These are phyloP conservation scores for Neolamprologus sp. DNA, from an alignment of 2,113 vertebrate species.

Conservation along the genomic window DNA sequence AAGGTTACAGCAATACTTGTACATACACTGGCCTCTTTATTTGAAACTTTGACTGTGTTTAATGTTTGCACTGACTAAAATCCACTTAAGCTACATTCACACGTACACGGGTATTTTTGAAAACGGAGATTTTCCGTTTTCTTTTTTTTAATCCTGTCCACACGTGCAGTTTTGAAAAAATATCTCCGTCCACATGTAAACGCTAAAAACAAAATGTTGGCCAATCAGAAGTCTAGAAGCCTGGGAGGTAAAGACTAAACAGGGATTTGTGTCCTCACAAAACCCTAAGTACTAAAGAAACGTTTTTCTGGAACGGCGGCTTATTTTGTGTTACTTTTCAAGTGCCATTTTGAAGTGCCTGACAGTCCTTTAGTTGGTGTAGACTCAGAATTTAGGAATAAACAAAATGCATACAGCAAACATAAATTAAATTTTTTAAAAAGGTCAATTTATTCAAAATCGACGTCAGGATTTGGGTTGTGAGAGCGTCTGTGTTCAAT, in stretches of 20 bases:
- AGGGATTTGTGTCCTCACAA: neutral
- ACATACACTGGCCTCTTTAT: neutral
- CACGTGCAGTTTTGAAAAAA: neutral
- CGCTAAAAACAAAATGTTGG: neutral
- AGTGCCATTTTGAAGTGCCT: neutral
- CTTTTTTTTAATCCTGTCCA: neutral
- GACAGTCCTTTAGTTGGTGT: neutral
- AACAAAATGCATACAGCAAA: neutral
- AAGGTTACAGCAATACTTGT: neutral
- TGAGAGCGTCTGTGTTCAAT: neutral
- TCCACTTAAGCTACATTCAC: neutral
- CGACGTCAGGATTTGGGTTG: neutral
- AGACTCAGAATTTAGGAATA: neutral
- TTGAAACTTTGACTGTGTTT: neutral
- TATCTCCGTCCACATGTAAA: neutral
- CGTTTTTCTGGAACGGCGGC: neutral
- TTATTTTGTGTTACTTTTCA: neutral
- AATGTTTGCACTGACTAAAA: neutral
- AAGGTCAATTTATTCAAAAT: neutral
- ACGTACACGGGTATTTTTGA: neutral
- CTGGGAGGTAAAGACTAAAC: neutral
- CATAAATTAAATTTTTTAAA: accelerated
- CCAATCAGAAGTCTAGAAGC: neutral
- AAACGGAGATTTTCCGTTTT: neutral
- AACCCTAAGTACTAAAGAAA: neutral